Conservation (phyloP, 37 sponge, comb jelly and placozoan species). For the Halichondria panicea region DNA sequence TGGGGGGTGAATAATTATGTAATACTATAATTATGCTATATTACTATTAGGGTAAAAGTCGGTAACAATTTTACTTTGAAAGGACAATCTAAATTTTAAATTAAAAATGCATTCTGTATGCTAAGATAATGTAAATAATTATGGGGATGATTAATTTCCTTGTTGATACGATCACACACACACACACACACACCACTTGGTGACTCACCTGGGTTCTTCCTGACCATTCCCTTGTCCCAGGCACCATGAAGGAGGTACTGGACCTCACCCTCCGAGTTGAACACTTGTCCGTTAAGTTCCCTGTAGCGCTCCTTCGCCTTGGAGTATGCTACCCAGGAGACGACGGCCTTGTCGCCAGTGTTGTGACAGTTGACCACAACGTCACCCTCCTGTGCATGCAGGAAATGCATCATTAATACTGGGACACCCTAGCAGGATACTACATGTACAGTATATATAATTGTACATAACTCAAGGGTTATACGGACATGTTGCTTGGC, state of each 20-base stretch:
- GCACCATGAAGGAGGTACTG: slow-evolving; percentile 67
- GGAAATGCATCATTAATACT: background rate
- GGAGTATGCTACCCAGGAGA: slow-evolving; percentile 71
- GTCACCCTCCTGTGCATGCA: slow-evolving; percentile 73
- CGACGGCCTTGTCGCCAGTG: slow-evolving; percentile 80
- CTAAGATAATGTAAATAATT: too few relatives aligned
- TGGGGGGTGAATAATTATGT: too few relatives aligned
- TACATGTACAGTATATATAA: too few relatives aligned
- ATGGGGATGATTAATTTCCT: too few relatives aligned
- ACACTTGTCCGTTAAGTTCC: slow-evolving; percentile 72
- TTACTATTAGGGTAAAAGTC: too few relatives aligned
- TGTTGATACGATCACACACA: background rate
- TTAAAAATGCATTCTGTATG: too few relatives aligned
- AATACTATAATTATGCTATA: too few relatives aligned
- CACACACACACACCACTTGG: background rate
- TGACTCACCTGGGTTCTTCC: slow-evolving; percentile 21
- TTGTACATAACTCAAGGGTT: too few relatives aligned
- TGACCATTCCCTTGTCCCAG: slow-evolving; percentile 77
- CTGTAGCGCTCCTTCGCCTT: slow-evolving; percentile 70
- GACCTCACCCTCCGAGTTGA: slow-evolving; percentile 43
- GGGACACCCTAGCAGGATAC: too few relatives aligned
- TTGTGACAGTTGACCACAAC: slow-evolving; percentile 79
- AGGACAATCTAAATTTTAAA: too few relatives aligned
- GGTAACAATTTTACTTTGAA: too few relatives aligned
- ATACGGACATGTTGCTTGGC: too few relatives aligned